Conservation (phyloP, 1,140 invertebrate genomes). For the Steinernema khuongi region DNA sequence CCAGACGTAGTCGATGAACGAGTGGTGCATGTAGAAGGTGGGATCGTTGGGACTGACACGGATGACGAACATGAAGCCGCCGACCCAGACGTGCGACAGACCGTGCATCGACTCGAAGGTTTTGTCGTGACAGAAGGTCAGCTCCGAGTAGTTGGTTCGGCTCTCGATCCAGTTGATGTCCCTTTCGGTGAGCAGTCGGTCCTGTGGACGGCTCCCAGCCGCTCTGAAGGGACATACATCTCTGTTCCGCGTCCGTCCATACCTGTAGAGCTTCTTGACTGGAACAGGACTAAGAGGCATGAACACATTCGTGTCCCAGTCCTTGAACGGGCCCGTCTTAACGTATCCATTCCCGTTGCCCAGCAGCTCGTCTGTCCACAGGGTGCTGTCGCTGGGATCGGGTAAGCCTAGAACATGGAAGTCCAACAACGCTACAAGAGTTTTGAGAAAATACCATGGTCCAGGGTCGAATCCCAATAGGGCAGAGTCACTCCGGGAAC, state of each 20-base stretch:
- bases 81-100: constrained; percentile 57
- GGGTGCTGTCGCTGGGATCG: constrained; percentile 52
- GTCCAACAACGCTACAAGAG: neutral
- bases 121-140: constrained; percentile 59
- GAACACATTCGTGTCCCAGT: constrained; percentile 57
- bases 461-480: constrained; percentile 60
- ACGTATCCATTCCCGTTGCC: constrained; percentile 60
- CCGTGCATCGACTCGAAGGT: constrained; percentile 59
- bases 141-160: constrained; percentile 42
- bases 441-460: constrained; percentile 41
- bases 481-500: constrained; percentile 48
- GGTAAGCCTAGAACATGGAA: constrained; percentile 46
- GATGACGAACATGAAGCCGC: constrained; percentile 59
- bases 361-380: constrained; percentile 57
- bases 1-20: constrained; percentile 60
- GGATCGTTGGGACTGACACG: constrained; percentile 41
- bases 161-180: constrained; percentile 55
- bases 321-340: constrained; percentile 50
- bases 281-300: constrained; percentile 58
- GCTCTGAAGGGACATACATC: constrained; percentile 39
- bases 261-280: constrained; percentile 56
- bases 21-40: constrained; percentile 58
- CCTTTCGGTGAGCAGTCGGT: constrained; percentile 48
- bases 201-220: constrained; percentile 50
- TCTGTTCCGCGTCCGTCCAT: constrained; percentile 13